Evolutionary conservation across 2,113 vertebrate genomes (phyloP).

Genomic region (Tragelaphus scriptus): DNA sequence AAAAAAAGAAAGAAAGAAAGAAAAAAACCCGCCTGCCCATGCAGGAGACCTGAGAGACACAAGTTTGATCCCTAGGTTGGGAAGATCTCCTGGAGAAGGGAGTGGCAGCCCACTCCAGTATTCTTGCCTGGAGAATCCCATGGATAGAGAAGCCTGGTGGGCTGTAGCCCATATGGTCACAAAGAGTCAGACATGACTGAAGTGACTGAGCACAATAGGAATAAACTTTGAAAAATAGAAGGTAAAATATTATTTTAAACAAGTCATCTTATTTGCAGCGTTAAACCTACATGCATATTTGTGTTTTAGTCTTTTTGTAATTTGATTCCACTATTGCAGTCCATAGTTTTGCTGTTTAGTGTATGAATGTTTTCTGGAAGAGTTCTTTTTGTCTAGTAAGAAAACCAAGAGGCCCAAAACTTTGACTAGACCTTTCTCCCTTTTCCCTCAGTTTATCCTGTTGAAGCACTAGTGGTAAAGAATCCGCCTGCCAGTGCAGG

Average conservation of each 20-base stretch:
- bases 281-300: not conserved
- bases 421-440: no score
- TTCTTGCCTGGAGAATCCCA: not conserved
- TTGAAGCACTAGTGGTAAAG: not conserved
- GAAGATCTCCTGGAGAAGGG: not conserved
- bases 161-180: not conserved
- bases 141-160: not conserved
- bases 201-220: not conserved
- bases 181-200: not conserved
- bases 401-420: not conserved
- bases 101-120: not conserved
- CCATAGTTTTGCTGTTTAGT: not conserved
- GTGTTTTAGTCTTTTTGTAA: not conserved
- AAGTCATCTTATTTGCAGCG: not conserved
- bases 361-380: not conserved
- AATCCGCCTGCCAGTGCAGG: not conserved
- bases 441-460: not conserved
- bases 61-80: not conserved
- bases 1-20: not conserved
- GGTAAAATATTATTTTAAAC: not conserved
- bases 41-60: not conserved
- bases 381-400: not conserved
- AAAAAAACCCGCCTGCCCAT: not conserved
- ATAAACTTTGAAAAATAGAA: not conserved
- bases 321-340: not conserved